Evolutionary conservation across 2,888 invertebrate genomes (phyloP).

Genomic region (Drosophila neonasuta): DNA sequence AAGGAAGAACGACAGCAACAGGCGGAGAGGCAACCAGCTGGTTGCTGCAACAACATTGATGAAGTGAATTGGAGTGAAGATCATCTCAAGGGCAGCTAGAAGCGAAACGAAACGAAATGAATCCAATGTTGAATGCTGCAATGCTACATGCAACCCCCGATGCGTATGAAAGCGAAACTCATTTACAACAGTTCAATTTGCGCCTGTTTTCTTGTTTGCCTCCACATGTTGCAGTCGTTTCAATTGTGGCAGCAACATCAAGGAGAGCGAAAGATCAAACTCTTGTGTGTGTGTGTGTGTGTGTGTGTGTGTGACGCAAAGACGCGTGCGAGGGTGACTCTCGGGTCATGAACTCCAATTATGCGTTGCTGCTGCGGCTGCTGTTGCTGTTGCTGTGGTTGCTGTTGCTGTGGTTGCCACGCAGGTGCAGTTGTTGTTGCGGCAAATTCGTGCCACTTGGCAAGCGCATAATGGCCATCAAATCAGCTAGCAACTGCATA

Average conservation of each 20-base stretch:
- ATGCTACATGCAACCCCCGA: conserved; percentile 11
- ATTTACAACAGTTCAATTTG: conserved; percentile 57
- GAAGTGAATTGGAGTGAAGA: conserved; percentile 31
- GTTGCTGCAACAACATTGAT: conserved; percentile 14
- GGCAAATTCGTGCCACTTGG: conserved; percentile 21
- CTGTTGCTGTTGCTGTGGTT: conserved; percentile 5
- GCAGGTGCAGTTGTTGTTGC: conserved; percentile 45
- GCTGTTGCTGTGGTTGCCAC: conserved; percentile 17
- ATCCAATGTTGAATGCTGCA: conserved; percentile 1
- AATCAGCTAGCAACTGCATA: conserved; percentile 63
- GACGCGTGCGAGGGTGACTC: conserved; percentile 55
- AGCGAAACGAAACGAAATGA: not conserved
- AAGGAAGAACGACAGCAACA: conserved; percentile 16
- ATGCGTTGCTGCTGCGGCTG: conserved; percentile 26
- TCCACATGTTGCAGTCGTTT: conserved; percentile 41
- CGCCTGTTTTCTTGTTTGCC: conserved; percentile 22
- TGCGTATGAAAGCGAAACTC: conserved; percentile 29
- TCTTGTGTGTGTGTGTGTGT: not conserved
- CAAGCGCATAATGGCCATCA: conserved; percentile 54
- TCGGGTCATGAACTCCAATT: conserved; percentile 75
- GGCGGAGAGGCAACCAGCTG: not conserved
- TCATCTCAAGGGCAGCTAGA: conserved; percentile 57
- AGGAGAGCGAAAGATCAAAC: conserved; percentile 14
- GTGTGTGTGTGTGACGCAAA: conserved; percentile 7
- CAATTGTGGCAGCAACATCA: conserved; percentile 39